Conservation (phyloP, 1,140 invertebrate species). For the Dendrolimus kikuchii region DNA sequence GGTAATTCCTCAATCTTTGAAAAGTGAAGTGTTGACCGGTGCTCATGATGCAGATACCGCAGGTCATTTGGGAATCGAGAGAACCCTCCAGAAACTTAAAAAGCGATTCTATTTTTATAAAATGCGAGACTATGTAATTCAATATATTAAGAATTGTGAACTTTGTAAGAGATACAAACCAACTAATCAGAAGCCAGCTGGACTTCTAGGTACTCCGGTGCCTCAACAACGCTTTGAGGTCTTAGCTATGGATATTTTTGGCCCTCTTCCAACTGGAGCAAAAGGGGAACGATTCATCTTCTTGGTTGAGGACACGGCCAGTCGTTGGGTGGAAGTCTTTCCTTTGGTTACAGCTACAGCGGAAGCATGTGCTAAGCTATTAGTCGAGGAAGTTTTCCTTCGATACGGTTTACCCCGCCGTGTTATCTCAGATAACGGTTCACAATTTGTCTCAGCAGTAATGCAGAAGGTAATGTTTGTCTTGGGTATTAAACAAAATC, state of each 20-base stretch:
- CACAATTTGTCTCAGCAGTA: conserved; percentile 37
- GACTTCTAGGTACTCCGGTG: conserved; percentile 26
- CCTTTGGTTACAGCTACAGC: too few relatives aligned
- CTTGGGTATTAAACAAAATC: conserved; percentile 26
- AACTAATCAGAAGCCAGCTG: conserved; percentile 26
- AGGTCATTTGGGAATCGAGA: conserved; percentile 31
- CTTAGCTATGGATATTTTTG: conserved; percentile 19
- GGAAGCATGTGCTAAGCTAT: too few relatives aligned
- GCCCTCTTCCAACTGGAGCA: background rate
- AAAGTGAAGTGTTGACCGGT: conserved; percentile 8
- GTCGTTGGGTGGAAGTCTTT: too few relatives aligned
- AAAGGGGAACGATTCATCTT: conserved; percentile 26
- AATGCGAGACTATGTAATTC: conserved; percentile 24
- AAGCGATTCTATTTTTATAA: background rate
- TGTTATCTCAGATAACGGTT: conserved; percentile 45
- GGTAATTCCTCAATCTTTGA: too few relatives aligned
- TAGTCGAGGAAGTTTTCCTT: too few relatives aligned
- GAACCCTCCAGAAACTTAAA: conserved; percentile 10
- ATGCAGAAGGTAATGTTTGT: conserved; percentile 28
- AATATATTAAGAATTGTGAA: conserved; percentile 17
- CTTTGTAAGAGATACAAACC: conserved; percentile 19
- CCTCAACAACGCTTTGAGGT: conserved; percentile 25
- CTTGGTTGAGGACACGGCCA: too few relatives aligned
- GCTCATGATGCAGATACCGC: conserved; percentile 26
- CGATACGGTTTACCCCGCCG: too few relatives aligned